Conservation (phyloP, 2,113 vertebrate genomes). For the Campylomormyrus tamandua region DNA sequence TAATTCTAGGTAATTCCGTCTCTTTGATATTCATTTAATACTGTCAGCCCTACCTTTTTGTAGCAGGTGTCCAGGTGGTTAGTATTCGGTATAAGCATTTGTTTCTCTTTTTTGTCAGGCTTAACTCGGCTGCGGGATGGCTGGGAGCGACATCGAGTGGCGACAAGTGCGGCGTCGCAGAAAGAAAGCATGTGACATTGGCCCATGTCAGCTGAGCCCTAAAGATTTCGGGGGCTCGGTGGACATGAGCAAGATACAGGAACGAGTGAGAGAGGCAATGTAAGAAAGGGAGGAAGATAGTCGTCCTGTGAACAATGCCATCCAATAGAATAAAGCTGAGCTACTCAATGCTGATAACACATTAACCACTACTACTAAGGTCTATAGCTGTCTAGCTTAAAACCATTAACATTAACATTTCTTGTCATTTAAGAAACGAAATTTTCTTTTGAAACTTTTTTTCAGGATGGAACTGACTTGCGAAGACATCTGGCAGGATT, state of each 20-base stretch:
- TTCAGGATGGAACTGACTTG: constrained; percentile 62
- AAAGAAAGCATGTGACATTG: constrained; percentile 36
- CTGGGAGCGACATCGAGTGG: constrained; percentile 47
- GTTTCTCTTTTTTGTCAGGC: not conserved
- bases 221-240: not conserved
- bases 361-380: not conserved
- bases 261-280: constrained; percentile 47
- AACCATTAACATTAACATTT: not conserved
- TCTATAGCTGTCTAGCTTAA: not conserved
- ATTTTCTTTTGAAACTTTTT: not conserved
- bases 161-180: constrained; percentile 52
- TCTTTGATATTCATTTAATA: not conserved
- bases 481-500: constrained; percentile 65
- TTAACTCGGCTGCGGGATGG: constrained; percentile 32
- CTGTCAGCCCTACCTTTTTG: not conserved
- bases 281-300: constrained; percentile 32
- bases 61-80: not conserved
- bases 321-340: not conserved
- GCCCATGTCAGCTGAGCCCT: not conserved
- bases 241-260: constrained; percentile 39
- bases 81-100: not conserved
- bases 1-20: not conserved
- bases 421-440: not conserved
- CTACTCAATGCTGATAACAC: not conserved
- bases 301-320: not conserved